Conservation (phyloP, 2,888 invertebrate genomes). For the Bombylius discolor region DNA sequence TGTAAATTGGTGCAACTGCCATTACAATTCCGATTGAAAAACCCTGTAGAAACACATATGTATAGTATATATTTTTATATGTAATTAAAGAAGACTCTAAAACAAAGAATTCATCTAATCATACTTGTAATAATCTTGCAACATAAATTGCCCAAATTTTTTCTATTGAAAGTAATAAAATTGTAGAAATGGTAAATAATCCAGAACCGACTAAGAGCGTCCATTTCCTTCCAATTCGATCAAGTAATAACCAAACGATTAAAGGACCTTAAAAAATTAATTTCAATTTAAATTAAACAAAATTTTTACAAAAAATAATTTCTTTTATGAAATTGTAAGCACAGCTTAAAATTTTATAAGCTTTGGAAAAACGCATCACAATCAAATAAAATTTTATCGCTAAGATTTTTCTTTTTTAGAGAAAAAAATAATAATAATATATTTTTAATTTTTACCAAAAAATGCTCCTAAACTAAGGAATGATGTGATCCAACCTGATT, state of each 20-base stretch:
- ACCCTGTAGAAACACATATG: not conserved
- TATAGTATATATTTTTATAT: too few relatives aligned
- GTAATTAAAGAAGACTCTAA: not conserved
- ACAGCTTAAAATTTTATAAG: too few relatives aligned
- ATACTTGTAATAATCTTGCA: not conserved
- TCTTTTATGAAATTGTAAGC: too few relatives aligned
- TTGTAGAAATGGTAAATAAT: constrained; percentile 49
- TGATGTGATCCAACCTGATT: constrained; percentile 55
- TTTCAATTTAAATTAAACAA: too few relatives aligned
- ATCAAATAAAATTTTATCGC: too few relatives aligned
- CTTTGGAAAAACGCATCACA: too few relatives aligned
- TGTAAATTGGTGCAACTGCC: constrained; percentile 5
- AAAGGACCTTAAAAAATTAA: constrained; percentile 40
- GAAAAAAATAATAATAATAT: not conserved
- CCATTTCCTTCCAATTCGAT: constrained; percentile 48
- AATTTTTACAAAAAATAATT: too few relatives aligned
- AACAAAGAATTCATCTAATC: not conserved
- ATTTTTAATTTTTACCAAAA: constrained; percentile 35
- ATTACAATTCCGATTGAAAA: not conserved
- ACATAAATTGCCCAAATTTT: not conserved
- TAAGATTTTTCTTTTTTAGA: too few relatives aligned
- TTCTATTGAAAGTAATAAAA: constrained; percentile 43
- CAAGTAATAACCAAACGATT: constrained; percentile 45
- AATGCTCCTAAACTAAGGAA: constrained; percentile 51
- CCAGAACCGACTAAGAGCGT: constrained; percentile 42